A percentile compares a stretch with the other conserved stretches of the same genome.
Evolutionary conservation across 2,113 vertebrate species (phyloP).

Genomic region (Daubentonia madagascariensis): DNA sequence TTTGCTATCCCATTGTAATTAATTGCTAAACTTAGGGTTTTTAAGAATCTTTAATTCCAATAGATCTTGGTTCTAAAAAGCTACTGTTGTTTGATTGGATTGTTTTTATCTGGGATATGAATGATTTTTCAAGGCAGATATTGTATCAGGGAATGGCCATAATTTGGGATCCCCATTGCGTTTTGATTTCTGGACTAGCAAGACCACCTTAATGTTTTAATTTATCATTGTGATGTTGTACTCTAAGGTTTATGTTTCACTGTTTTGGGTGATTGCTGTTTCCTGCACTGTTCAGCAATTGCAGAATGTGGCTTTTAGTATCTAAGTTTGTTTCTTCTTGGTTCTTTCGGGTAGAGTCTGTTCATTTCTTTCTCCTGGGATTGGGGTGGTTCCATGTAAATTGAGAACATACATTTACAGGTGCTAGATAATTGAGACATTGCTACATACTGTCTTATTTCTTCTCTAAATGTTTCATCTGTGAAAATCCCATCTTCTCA

Average conservation of each 20-base stretch:
- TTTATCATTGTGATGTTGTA: not conserved
- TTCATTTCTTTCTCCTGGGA: not conserved
- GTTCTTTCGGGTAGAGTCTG: not conserved
- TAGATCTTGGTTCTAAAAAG: constrained; percentile 3
- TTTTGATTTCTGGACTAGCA: not conserved
- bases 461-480: not conserved
- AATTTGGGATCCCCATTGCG: not conserved
- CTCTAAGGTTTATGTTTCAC: not conserved
- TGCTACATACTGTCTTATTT: not conserved
- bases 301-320: constrained; percentile 40
- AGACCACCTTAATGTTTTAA: not conserved
- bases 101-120: not conserved
- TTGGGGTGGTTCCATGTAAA: not conserved
- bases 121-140: not conserved
- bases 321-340: not conserved
- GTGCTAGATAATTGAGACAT: not conserved
- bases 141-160: not conserved
- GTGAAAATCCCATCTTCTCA: constrained; percentile 2
- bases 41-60: not conserved
- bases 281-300: not conserved
- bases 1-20: not conserved
- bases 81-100: not conserved
- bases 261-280: not conserved
- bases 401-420: not conserved
- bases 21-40: not conserved